These are phyloP conservation scores for Hydrolagus affinis DNA, from an alignment of 2,113 vertebrate species.

Conservation along the genomic window DNA sequence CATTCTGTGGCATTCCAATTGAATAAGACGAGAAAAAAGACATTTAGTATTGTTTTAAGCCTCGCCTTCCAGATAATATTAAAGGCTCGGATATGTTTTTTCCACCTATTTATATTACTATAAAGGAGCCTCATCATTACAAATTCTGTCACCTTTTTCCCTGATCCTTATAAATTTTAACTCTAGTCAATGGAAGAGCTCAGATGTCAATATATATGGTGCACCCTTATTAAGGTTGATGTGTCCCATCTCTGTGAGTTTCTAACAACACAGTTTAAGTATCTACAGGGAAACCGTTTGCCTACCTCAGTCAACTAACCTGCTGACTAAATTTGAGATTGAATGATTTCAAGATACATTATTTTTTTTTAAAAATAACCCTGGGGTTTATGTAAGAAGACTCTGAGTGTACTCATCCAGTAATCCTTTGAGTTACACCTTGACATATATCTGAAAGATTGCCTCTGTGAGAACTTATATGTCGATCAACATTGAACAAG, in stretches of 20 bases:
- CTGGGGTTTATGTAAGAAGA: not conserved
- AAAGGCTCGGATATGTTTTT: not conserved
- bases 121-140: not conserved
- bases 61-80: not conserved
- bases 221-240: not conserved
- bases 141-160: not conserved
- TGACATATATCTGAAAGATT: constrained; percentile 17
- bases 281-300: not conserved
- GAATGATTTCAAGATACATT: constrained; percentile 10
- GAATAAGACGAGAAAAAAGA: not conserved
- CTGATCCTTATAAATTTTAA: not conserved
- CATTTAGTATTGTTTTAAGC: not conserved
- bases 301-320: not conserved
- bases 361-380: not conserved
- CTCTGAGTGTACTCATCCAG: not conserved
- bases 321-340: not conserved
- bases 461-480: not conserved
- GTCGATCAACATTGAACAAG: constrained; percentile 18
- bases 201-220: not conserved
- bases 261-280: constrained; percentile 2
- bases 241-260: not conserved
- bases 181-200: not conserved
- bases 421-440: constrained; percentile 13
- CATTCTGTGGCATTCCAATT: not conserved
- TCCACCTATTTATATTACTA: constrained; percentile 8